Evolutionary conservation across 2,888 invertebrate species (phyloP).

Genomic region (Scaptomyza polygonia): DNA sequence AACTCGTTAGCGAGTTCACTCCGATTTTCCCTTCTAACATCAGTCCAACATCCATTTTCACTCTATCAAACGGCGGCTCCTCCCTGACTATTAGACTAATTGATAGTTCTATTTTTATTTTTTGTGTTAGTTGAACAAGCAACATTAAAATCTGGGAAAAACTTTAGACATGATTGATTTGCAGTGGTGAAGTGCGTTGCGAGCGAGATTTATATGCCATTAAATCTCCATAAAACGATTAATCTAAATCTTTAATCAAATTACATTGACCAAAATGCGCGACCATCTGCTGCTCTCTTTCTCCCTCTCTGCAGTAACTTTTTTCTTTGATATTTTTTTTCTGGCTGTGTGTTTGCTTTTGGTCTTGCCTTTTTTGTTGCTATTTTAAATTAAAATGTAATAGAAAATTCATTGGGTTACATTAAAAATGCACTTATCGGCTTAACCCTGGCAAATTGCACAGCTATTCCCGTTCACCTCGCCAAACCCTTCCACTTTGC

Average conservation of each 20-base stretch:
- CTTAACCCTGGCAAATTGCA: constrained; percentile 73
- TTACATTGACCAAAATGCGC: constrained; percentile 54
- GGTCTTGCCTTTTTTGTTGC: constrained; percentile 49
- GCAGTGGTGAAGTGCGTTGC: constrained; percentile 29
- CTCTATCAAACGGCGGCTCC: neutral
- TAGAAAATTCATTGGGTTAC: constrained; percentile 77
- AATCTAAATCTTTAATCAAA: constrained; percentile 77
- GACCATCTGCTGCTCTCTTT: constrained; percentile 26
- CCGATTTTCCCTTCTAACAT: neutral
- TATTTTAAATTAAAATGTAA: constrained; percentile 79
- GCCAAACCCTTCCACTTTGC: neutral
- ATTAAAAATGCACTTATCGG: constrained; percentile 80
- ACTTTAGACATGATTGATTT: constrained; percentile 69
- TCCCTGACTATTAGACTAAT: constrained; percentile 61
- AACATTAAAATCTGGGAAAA: constrained; percentile 32
- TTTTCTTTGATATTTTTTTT: constrained; percentile 49
- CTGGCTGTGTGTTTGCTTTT: constrained; percentile 2
- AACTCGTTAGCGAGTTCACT: constrained; percentile 28
- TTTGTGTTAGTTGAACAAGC: constrained; percentile 15
- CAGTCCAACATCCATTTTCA: constrained; percentile 2
- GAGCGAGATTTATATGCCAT: constrained; percentile 61
- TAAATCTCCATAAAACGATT: constrained; percentile 73
- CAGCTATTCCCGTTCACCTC: constrained; percentile 18
- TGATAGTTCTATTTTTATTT: constrained; percentile 63
- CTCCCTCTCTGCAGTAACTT: neutral